Evolutionary conservation across 2,113 vertebrate genomes (phyloP).

Genomic region (Talpa occidentalis): DNA sequence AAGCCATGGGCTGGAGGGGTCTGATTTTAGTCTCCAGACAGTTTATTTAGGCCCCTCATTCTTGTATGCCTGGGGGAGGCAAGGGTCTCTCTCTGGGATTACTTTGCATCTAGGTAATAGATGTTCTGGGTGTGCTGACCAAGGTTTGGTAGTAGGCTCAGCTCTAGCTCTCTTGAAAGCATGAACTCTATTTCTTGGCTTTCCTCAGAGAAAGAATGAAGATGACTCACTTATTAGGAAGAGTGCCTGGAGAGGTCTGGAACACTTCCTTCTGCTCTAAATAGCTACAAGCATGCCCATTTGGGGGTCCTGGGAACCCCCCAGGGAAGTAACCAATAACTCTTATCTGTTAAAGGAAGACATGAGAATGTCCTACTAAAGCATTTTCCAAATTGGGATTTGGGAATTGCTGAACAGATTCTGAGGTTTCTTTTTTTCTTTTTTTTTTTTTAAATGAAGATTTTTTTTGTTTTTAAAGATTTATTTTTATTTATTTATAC

Average conservation of each 20-base stretch:
- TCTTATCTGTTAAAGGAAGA: not conserved
- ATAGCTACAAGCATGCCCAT: not conserved
- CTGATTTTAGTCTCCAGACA: conserved; percentile 14
- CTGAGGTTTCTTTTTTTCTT: not conserved
- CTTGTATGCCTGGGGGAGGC: not conserved
- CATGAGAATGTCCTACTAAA: not conserved
- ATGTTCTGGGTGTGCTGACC: not conserved
- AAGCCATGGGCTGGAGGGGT: not conserved
- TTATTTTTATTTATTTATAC: too few relatives aligned
- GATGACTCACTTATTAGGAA: not conserved
- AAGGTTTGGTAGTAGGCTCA: not conserved
- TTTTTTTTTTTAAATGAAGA: too few relatives aligned
- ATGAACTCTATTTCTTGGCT: not conserved
- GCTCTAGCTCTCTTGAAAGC: not conserved
- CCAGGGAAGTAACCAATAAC: not conserved
- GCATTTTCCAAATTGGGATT: conserved; percentile 43
- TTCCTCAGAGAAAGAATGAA: not conserved
- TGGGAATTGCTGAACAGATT: not conserved
- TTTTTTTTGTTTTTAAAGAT: too few relatives aligned
- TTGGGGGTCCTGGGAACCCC: not conserved
- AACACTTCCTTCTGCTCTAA: not conserved
- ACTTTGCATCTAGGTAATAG: not conserved
- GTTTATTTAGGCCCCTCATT: not conserved
- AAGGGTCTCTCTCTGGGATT: not conserved
- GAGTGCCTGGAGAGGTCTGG: not conserved